Percentiles rank a stretch among this genome's conserved stretches.
These are phyloP conservation scores for Poeciliopsis presidionis DNA, from an alignment of 2,797 vertebrate species.

Conservation along the genomic window DNA sequence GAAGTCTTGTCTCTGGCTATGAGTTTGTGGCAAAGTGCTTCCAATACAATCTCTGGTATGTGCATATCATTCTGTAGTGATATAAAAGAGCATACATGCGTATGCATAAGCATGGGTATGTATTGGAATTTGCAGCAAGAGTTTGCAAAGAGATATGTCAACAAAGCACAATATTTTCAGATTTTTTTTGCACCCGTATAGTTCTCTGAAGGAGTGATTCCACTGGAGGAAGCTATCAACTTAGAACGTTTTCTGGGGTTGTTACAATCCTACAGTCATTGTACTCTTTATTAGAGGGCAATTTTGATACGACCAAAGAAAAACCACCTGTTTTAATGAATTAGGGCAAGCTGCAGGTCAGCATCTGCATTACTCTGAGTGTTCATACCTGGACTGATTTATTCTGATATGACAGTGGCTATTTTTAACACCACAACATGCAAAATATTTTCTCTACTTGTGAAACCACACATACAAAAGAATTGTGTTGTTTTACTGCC, in stretches of 20 bases:
- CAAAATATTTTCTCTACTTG: background rate
- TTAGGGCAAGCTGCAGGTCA: background rate
- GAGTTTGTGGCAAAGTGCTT: background rate
- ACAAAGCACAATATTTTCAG: background rate
- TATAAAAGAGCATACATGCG: background rate
- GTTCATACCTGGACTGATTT: background rate
- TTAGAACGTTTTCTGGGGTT: no score
- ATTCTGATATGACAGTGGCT: background rate
- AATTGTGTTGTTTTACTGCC: background rate
- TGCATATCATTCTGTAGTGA: background rate
- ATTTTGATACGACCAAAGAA: no score
- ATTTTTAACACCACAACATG: background rate
- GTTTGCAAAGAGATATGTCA: background rate
- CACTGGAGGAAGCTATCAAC: background rate
- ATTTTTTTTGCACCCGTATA: background rate
- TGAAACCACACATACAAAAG: background rate
- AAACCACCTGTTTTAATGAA: no score
- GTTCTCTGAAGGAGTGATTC: background rate
- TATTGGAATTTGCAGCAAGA: background rate
- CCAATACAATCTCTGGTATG: background rate
- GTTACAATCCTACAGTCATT: background rate
- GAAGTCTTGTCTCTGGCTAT: background rate
- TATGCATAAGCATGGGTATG: background rate
- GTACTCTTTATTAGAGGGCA: background rate
- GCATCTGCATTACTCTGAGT: background rate